These are phyloP conservation scores for Acanthosepion esculentum DNA, from an alignment of 2,888 invertebrate species.

Conservation along the genomic window DNA sequence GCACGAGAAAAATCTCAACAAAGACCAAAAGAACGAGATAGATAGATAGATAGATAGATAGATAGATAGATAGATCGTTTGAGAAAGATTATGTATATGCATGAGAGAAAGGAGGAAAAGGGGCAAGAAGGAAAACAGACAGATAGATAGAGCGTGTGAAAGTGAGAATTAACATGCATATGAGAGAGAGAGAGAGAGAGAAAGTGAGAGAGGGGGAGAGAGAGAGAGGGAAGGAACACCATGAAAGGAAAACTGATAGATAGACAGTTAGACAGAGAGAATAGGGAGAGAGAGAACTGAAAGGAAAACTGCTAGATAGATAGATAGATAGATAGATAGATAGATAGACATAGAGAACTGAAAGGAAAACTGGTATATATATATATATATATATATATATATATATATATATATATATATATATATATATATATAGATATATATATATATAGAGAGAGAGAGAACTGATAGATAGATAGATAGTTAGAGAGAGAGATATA, in stretches of 20 bases:
- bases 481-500: too few relatives aligned
- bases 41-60: neutral
- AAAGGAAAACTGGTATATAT: neutral
- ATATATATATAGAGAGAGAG: too few relatives aligned
- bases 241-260: neutral
- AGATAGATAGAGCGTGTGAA: too few relatives aligned
- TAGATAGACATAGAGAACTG: neutral
- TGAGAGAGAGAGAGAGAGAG: too few relatives aligned
- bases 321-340: too few relatives aligned
- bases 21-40: neutral
- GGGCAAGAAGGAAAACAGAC: neutral
- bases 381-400: too few relatives aligned
- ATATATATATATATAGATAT: too few relatives aligned
- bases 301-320: neutral
- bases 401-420: too few relatives aligned
- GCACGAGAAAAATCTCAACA: neutral
- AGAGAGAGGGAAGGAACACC: neutral
- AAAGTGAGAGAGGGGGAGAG: neutral
- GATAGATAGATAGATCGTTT: neutral
- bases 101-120: neutral
- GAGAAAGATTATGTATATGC: neutral
- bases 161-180: too few relatives aligned
- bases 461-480: neutral
- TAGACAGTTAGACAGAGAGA: too few relatives aligned
- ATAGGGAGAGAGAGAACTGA: neutral